phyloP scores from a whole-genome alignment of 2,888 invertebrate species.

The Eustalomyia histrio region DNA sequence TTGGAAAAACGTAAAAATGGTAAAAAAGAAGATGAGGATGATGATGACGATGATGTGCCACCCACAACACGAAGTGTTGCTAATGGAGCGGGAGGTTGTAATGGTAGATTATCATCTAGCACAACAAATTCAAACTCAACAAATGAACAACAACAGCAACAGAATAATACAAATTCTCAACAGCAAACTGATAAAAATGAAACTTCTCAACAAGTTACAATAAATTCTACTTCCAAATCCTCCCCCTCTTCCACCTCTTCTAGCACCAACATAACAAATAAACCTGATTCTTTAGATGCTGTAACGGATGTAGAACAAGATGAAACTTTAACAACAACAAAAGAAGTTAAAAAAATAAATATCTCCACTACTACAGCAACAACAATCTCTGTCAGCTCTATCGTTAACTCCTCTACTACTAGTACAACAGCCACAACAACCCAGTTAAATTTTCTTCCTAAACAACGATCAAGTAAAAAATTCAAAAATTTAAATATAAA shows the following conservation, averaged over 20 bases:
- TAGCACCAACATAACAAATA: slow-evolving; percentile 11
- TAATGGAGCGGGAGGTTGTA: slow-evolving; percentile 29
- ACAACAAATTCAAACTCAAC: slow-evolving; percentile 21
- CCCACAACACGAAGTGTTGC: slow-evolving; percentile 16
- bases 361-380: not conserved
- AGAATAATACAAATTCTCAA: slow-evolving; percentile 45
- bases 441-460: slow-evolving; percentile 45
- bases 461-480: slow-evolving; percentile 70
- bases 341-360: slow-evolving; percentile 38
- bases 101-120: slow-evolving; percentile 34
- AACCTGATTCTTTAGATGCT: not conserved
- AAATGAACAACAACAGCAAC: slow-evolving; percentile 41
- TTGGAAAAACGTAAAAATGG: slow-evolving; percentile 68
- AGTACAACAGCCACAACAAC: not conserved
- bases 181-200: slow-evolving; percentile 37
- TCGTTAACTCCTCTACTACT: not conserved
- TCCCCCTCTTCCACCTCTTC: slow-evolving; percentile 13
- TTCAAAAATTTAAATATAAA: slow-evolving; percentile 76
- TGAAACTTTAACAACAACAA: slow-evolving; percentile 17
- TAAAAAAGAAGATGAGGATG: slow-evolving; percentile 67
- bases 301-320: not conserved
- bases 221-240: slow-evolving; percentile 44
- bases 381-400: not conserved
- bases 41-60: slow-evolving; percentile 59
- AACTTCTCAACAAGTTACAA: slow-evolving; percentile 25